phyloP scores from a whole-genome alignment of 2,888 invertebrate genomes.

The Pterobdella sp. region DNA sequence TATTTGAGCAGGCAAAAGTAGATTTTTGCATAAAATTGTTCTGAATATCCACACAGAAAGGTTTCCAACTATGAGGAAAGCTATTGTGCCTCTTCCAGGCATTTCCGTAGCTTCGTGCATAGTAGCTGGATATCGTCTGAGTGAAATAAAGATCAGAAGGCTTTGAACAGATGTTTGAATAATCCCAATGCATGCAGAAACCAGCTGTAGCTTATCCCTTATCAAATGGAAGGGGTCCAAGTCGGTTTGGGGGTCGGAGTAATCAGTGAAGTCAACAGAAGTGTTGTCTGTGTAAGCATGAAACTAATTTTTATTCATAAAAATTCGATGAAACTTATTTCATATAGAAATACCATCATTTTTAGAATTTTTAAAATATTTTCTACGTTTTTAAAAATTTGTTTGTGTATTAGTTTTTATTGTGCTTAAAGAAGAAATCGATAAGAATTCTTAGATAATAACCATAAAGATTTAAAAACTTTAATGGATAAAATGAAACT shows the following conservation, averaged over 20 bases:
- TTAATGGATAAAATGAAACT: no score
- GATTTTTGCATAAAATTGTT: constrained; percentile 45
- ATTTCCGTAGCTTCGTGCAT: constrained; percentile 43
- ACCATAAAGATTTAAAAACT: no score
- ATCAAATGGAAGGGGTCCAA: constrained; percentile 3
- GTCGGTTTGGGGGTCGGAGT: neutral
- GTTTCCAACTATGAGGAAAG: constrained; percentile 60
- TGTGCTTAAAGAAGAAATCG: no score
- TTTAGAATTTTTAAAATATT: no score
- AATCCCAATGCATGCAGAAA: constrained; percentile 31
- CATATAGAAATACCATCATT: no score
- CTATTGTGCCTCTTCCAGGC: constrained; percentile 58
- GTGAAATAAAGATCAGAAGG: constrained; percentile 47
- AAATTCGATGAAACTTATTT: neutral
- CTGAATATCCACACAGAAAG: constrained; percentile 62
- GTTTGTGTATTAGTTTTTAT: no score
- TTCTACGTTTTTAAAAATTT: no score
- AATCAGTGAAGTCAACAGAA: neutral
- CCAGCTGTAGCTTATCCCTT: constrained; percentile 20
- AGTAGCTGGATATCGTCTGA: constrained; percentile 41
- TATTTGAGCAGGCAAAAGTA: constrained; percentile 26
- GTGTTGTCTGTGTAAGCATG: neutral
- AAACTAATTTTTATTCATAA: no score
- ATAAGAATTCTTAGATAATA: no score
- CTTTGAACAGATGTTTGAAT: constrained; percentile 46